phyloP scores from a whole-genome alignment of 2,888 invertebrate species.

The Drosophila basisetae region DNA sequence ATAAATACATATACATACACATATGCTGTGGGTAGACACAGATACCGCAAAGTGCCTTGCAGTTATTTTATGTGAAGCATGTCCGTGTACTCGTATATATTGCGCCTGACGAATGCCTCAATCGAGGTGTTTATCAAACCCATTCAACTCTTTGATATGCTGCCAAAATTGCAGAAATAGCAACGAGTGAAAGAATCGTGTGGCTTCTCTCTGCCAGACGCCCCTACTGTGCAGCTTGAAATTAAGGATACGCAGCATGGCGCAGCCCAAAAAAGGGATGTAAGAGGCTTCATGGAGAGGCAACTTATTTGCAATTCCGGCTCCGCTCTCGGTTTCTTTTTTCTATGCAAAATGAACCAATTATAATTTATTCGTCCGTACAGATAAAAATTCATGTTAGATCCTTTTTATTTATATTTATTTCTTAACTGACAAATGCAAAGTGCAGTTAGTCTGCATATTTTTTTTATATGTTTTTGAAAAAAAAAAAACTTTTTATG shows the following conservation, averaged over 20 bases:
- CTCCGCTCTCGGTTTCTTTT: background rate
- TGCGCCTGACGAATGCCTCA: slow-evolving; percentile 27
- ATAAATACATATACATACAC: background rate
- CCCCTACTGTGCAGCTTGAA: slow-evolving; percentile 24
- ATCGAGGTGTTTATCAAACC: slow-evolving; percentile 58
- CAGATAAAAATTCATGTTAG: background rate
- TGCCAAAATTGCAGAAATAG: slow-evolving; percentile 16
- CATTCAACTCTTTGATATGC: slow-evolving; percentile 56
- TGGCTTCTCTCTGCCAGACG: background rate
- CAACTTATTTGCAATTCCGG: slow-evolving; percentile 30
- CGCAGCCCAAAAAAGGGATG: background rate
- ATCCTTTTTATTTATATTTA: background rate
- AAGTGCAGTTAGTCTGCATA: background rate
- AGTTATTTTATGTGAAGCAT: slow-evolving; percentile 29
- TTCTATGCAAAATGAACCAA: slow-evolving; percentile 5
- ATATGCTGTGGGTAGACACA: slow-evolving; percentile 3
- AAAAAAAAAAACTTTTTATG: background rate
- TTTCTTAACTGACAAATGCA: background rate
- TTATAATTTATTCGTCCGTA: background rate
- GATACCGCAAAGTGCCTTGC: slow-evolving; percentile 25
- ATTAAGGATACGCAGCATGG: slow-evolving; percentile 42
- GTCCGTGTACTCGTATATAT: slow-evolving; percentile 12
- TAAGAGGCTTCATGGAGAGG: background rate
- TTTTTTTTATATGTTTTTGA: background rate
- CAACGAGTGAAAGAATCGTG: slow-evolving; percentile 11